Percentiles rank a stretch among this genome's conserved stretches.
Evolutionary conservation across 1,140 invertebrate species (phyloP).

Genomic region (Agrilus planipennis): DNA sequence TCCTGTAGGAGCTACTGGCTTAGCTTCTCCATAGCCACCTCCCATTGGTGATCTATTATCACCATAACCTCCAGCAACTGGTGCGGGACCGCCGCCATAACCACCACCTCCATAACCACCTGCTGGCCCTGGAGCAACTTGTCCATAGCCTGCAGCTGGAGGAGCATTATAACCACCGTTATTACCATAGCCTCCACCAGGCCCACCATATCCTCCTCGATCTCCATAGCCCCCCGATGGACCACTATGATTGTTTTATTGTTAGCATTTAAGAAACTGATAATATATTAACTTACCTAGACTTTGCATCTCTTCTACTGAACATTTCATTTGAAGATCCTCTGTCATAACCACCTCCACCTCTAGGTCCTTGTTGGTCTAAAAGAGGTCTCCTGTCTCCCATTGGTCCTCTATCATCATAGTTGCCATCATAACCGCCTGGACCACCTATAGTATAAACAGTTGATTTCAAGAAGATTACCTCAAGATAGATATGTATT

Average conservation of each 20-base stretch:
- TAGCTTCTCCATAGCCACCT: slow-evolving; percentile 10
- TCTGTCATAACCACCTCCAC: slow-evolving; percentile 11
- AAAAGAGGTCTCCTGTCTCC: slow-evolving; percentile 20
- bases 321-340: slow-evolving; percentile 20
- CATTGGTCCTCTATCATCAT: slow-evolving; percentile 22
- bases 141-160: not conserved
- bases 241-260: not conserved
- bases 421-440: slow-evolving; percentile 20
- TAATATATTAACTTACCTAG: slow-evolving; percentile 20
- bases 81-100: slow-evolving; percentile 10
- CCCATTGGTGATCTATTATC: slow-evolving; percentile 2
- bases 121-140: slow-evolving; percentile 12
- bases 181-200: not conserved
- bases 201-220: not conserved
- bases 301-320: slow-evolving; percentile 29
- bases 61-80: slow-evolving; percentile 12
- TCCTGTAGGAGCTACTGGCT: not conserved
- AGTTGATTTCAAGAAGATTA: not conserved
- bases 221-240: not conserved
- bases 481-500: too few species aligned
- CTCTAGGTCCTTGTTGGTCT: slow-evolving; percentile 12
- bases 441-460: not conserved
- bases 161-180: slow-evolving; percentile 16
- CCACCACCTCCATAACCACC: slow-evolving; percentile 7
- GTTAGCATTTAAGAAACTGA: not conserved